Evolutionary conservation across 2,797 vertebrate species (phyloP).

Genomic region (Lindbergichthys nudifrons): DNA sequence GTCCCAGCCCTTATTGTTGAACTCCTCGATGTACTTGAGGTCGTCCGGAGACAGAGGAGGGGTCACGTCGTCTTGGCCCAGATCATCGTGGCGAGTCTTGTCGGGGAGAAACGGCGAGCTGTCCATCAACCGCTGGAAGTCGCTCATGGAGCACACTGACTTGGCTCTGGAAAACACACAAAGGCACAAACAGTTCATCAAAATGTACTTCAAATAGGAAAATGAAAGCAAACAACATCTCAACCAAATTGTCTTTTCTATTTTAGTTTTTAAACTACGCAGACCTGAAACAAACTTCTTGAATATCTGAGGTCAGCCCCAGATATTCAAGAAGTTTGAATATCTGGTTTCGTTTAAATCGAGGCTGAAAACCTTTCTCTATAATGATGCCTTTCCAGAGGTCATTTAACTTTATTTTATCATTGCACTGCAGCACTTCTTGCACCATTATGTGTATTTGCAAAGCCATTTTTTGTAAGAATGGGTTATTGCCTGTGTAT

Average conservation of each 20-base stretch:
- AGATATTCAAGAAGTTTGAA: too few relatives aligned
- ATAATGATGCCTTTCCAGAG: too few relatives aligned
- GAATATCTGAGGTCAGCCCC: too few relatives aligned
- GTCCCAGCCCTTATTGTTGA: conserved; percentile 94
- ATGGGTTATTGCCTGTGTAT: too few relatives aligned
- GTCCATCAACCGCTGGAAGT: conserved; percentile 98
- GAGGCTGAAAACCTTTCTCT: too few relatives aligned
- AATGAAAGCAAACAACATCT: conserved; percentile 5
- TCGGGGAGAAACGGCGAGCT: conserved; percentile 97
- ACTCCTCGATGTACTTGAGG: conserved; percentile 98
- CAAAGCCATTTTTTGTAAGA: too few relatives aligned
- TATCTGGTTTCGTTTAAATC: too few relatives aligned
- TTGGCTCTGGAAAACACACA: conserved; percentile 87
- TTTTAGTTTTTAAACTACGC: too few relatives aligned
- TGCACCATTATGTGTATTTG: too few relatives aligned
- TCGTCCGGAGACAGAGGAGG: conserved; percentile 97
- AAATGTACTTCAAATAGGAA: background rate
- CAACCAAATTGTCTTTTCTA: background rate
- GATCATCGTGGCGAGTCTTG: conserved; percentile 85
- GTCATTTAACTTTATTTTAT: too few relatives aligned
- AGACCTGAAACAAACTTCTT: too few relatives aligned
- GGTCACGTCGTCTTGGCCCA: conserved; percentile 89
- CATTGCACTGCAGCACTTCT: too few relatives aligned
- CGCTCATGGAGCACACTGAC: conserved; percentile 98
- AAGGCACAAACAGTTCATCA: conserved; percentile 14